These are phyloP conservation scores for Cheilosia vulpina DNA, from an alignment of 2,888 invertebrate genomes.

Conservation along the genomic window DNA sequence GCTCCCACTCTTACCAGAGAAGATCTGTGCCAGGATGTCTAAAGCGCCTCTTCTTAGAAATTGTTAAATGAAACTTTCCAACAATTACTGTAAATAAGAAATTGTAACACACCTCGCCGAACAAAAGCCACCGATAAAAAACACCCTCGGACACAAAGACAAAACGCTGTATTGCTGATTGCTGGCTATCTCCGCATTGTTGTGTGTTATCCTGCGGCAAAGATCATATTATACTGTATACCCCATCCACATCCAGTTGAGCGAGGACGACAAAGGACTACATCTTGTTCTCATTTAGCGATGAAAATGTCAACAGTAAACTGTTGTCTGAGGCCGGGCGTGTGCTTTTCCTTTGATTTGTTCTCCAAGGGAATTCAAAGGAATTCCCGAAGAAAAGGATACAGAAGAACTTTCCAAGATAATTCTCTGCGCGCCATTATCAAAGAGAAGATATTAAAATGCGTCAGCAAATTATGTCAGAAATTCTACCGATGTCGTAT, in stretches of 20 bases:
- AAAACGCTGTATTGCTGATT: constrained; percentile 15
- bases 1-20: not conserved
- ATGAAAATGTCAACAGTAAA: constrained; percentile 40
- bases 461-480: constrained; percentile 44
- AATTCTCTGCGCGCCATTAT: constrained; percentile 30
- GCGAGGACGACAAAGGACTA: constrained; percentile 3
- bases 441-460: constrained; percentile 41
- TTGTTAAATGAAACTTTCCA: not conserved
- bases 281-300: constrained; percentile 18
- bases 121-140: constrained; percentile 28
- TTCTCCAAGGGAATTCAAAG: constrained; percentile 26
- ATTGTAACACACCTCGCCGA: not conserved
- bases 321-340: constrained; percentile 6
- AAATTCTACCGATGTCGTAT: constrained; percentile 3
- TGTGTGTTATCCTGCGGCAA: constrained; percentile 22
- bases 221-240: not conserved
- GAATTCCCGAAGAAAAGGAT: constrained; percentile 28
- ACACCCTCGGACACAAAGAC: constrained; percentile 27
- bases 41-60: not conserved
- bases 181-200: constrained; percentile 13
- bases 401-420: not conserved
- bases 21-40: not conserved
- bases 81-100: not conserved
- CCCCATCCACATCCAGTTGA: constrained; percentile 5
- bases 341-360: constrained; percentile 38